Evolutionary conservation across 2,888 invertebrate species (phyloP).

Genomic region (Rhynchonema sp.): DNA sequence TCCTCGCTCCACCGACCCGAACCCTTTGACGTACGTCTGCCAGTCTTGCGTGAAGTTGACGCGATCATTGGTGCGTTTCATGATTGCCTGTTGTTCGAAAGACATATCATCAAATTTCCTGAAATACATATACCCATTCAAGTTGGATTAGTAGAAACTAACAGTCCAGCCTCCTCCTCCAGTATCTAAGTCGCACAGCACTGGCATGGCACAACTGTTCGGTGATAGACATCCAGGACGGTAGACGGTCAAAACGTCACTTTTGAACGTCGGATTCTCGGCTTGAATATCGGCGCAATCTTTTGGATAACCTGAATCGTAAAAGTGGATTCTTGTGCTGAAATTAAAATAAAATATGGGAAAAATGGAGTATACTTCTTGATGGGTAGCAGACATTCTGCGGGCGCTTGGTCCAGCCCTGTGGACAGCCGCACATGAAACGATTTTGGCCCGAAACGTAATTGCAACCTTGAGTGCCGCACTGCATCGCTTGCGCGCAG

Average conservation of each 20-base stretch:
- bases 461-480: neutral
- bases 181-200: constrained; percentile 6
- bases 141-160: too few relatives aligned
- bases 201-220: neutral
- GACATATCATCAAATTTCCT: neutral
- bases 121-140: neutral
- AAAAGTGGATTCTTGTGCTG: too few relatives aligned
- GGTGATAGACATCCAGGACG: neutral
- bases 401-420: neutral
- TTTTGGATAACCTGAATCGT: neutral
- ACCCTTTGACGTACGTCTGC: neutral
- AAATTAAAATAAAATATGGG: neutral
- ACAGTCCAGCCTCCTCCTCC: neutral
- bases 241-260: neutral
- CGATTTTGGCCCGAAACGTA: neutral
- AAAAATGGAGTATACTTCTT: neutral
- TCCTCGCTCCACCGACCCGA: neutral
- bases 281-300: constrained; percentile 1
- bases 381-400: neutral
- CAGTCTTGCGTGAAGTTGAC: neutral
- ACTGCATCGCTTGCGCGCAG: neutral
- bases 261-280: neutral
- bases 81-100: neutral
- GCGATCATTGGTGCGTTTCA: neutral
- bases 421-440: neutral